phyloP scores from a whole-genome alignment of 2,113 vertebrate species.

The Microtus richardsoni region DNA sequence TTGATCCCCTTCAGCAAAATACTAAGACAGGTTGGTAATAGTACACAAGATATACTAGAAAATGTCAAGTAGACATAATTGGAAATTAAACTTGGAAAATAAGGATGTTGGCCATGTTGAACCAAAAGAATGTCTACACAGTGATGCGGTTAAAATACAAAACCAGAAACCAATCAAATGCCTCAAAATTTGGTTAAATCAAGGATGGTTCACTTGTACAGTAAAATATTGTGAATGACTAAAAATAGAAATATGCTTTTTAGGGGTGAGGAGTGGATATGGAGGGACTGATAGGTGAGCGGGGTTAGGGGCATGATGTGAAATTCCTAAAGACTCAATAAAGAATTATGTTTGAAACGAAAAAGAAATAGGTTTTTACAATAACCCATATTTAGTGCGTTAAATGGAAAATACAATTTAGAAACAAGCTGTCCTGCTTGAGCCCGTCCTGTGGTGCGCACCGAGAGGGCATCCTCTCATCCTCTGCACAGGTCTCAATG shows the following conservation, averaged over 20 bases:
- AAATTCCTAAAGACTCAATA: not conserved
- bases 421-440: not conserved
- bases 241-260: not conserved
- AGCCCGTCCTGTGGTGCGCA: accelerated
- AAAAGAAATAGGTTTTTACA: not conserved
- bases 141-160: not conserved
- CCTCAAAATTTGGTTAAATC: constrained; percentile 49
- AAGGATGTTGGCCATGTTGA: not conserved
- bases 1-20: constrained; percentile 29
- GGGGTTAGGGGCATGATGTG: not conserved
- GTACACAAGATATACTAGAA: not conserved
- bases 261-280: not conserved
- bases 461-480: accelerated
- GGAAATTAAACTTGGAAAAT: constrained; percentile 33
- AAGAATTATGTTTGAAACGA: not conserved
- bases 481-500: too few species aligned
- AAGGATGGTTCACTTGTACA: not conserved
- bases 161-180: not conserved
- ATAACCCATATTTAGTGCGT: not conserved
- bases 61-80: not conserved
- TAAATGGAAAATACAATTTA: not conserved
- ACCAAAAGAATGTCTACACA: not conserved
- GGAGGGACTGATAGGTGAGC: not conserved
- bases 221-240: not conserved
- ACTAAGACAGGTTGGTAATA: not conserved